phyloP scores from a whole-genome alignment of 2,888 invertebrate genomes.

The Nephrotoma flavescens region DNA sequence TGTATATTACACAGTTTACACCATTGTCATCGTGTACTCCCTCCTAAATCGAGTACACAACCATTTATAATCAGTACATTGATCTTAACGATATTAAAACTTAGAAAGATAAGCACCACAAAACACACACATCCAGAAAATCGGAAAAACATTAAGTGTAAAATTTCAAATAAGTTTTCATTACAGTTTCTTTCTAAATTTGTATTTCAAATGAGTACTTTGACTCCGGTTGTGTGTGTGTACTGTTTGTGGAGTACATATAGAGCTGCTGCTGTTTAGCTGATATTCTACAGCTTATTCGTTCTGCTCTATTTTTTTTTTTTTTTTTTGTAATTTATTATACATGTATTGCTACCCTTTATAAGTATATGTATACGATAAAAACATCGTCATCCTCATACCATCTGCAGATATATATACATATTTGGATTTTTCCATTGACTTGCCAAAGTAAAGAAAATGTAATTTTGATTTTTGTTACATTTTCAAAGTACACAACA shows the following conservation, averaged over 20 bases:
- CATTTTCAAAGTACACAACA: not conserved
- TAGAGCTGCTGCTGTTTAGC: not conserved
- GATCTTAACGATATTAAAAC: not conserved
- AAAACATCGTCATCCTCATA: not conserved
- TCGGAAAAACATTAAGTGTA: not conserved
- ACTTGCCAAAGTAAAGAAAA: not conserved
- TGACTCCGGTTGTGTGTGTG: not conserved
- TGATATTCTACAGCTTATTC: not conserved
- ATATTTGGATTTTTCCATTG: not conserved
- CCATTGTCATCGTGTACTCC: not conserved
- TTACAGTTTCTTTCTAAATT: not conserved
- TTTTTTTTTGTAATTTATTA: not conserved
- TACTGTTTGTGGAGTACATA: not conserved
- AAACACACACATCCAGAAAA: not conserved
- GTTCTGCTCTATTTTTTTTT: not conserved
- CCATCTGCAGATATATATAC: not conserved
- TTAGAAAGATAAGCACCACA: not conserved
- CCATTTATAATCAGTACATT: not conserved
- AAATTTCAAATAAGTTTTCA: not conserved
- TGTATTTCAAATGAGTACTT: not conserved
- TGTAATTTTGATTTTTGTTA: not conserved
- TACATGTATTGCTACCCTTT: not conserved
- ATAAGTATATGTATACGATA: not conserved
- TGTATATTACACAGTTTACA: not conserved
- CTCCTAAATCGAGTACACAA: not conserved